These are phyloP conservation scores for Leptopterna dolabrata DNA, from an alignment of 2,888 invertebrate species.

Conservation along the genomic window DNA sequence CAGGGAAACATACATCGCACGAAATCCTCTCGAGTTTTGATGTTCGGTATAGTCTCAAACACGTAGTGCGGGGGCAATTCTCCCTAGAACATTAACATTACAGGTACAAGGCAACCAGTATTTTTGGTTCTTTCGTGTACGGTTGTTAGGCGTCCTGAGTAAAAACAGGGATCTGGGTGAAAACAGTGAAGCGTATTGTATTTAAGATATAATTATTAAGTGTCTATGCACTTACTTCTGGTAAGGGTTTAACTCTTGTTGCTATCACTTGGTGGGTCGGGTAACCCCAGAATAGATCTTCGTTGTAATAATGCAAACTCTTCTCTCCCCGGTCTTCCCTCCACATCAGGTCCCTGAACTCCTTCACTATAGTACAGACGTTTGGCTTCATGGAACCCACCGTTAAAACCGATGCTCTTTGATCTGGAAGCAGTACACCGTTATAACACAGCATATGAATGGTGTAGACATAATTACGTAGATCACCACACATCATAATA, in stretches of 20 bases:
- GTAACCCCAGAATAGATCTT: slow-evolving; percentile 24
- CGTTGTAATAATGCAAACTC: slow-evolving; percentile 28
- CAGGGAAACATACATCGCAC: slow-evolving; percentile 13
- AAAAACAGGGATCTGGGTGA: not conserved
- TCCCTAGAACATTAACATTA: not conserved
- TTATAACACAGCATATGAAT: too few relatives aligned
- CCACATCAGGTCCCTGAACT: slow-evolving; percentile 32
- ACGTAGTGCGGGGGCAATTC: slow-evolving; percentile 31
- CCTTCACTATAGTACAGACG: slow-evolving; percentile 9
- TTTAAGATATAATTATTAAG: not conserved
- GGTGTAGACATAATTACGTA: too few relatives aligned
- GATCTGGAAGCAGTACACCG: not conserved
- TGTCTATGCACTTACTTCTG: not conserved
- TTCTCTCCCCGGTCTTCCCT: slow-evolving; percentile 33
- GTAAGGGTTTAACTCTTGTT: not conserved
- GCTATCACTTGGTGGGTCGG: slow-evolving; percentile 23
- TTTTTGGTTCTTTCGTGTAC: too few relatives aligned
- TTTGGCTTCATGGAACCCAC: slow-evolving; percentile 21
- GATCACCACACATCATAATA: too few relatives aligned
- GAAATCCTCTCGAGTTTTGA: slow-evolving; percentile 18
- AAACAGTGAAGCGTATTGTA: not conserved
- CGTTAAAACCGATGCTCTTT: not conserved
- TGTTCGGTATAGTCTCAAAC: not conserved
- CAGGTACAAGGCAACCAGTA: not conserved
- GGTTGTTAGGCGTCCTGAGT: too few relatives aligned